A percentile compares a stretch with the other conserved stretches of the same genome.
These are phyloP conservation scores for Caenorhabditis latens DNA, from an alignment of 1,140 invertebrate species.

Conservation along the genomic window DNA sequence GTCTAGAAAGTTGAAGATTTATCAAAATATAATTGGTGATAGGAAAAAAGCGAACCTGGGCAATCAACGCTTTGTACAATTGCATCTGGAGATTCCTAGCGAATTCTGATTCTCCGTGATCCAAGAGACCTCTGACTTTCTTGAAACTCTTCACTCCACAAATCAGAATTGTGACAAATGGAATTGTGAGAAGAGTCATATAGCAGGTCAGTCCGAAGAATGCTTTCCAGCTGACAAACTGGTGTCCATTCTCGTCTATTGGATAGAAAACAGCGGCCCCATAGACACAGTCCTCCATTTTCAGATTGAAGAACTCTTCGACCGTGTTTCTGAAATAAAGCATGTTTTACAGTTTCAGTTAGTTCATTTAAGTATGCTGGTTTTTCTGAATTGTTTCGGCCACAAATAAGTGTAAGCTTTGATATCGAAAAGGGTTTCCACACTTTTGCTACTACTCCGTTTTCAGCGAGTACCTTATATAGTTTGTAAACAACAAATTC, in stretches of 20 bases:
- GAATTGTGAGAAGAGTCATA: not conserved
- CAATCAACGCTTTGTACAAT: not conserved
- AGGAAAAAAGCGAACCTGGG: not conserved
- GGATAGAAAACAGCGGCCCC: slow-evolving; percentile 18
- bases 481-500: not conserved
- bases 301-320: not conserved
- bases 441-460: too few relatives aligned
- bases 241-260: not conserved
- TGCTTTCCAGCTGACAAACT: not conserved
- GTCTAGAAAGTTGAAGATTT: not conserved
- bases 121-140: not conserved
- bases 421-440: too few relatives aligned
- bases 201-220: not conserved
- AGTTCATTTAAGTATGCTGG: too few relatives aligned
- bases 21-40: not conserved
- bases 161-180: not conserved
- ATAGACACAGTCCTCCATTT: slow-evolving; percentile 5
- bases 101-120: slow-evolving; percentile 15
- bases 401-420: too few relatives aligned
- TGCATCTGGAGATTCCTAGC: slow-evolving; percentile 20
- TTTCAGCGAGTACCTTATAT: slow-evolving; percentile 9
- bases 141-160: slow-evolving; percentile 1
- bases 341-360: too few relatives aligned
- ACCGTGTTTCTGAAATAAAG: not conserved
- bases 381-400: too few relatives aligned